phyloP scores from a whole-genome alignment of 1,140 invertebrate genomes.

The Penaeus indicus region DNA sequence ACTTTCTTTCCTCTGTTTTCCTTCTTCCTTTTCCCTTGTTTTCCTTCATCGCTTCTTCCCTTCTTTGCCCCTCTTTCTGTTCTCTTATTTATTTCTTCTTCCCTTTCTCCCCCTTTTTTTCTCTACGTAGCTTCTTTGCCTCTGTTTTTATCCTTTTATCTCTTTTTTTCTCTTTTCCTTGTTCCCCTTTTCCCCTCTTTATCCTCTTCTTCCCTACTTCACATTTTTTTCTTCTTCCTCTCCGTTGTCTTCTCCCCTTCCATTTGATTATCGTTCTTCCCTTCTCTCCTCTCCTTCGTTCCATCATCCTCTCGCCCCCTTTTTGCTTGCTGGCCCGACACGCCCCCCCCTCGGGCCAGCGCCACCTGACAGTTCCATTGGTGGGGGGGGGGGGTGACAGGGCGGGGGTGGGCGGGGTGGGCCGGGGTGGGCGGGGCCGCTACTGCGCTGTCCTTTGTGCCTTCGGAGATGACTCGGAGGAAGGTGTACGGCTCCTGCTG shows the following conservation, averaged over 20 bases:
- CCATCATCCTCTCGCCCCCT: no score
- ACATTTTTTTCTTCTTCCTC: background rate
- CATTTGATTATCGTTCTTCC: background rate
- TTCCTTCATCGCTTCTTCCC: background rate
- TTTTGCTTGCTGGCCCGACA: no score
- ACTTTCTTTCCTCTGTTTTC: background rate
- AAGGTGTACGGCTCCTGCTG: background rate
- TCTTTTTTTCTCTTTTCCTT: background rate
- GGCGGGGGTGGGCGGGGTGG: background rate
- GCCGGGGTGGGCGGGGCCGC: background rate
- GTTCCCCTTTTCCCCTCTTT: background rate
- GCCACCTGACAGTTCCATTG: no score
- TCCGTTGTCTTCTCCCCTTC: background rate
- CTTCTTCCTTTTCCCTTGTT: background rate
- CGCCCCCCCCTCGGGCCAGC: no score
- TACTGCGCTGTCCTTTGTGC: no score
- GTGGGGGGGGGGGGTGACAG: no score
- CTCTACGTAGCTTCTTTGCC: background rate
- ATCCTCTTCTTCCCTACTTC: background rate
- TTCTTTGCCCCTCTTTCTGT: background rate
- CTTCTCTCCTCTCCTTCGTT: background rate
- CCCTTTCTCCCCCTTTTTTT: background rate
- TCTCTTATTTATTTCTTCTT: background rate
- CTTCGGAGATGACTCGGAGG: no score
- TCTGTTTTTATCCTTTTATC: background rate